A percentile compares a stretch with the other conserved stretches of the same genome.
Conservation (phyloP, 2,797 vertebrate genomes). For the Periparus ater region DNA sequence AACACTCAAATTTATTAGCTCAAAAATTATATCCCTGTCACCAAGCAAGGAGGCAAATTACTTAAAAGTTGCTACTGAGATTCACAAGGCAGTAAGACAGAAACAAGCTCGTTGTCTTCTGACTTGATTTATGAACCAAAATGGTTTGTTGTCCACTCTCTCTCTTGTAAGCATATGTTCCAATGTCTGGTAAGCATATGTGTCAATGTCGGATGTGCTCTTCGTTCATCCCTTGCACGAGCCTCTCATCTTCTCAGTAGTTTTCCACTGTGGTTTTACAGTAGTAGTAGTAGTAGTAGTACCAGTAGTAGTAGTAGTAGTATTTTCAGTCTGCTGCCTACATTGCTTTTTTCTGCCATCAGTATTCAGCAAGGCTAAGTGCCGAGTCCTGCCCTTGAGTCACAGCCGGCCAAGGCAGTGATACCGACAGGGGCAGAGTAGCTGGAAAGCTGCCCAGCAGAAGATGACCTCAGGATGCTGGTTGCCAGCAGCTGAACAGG, state of each 20-base stretch:
- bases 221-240: not conserved
- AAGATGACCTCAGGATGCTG: not conserved
- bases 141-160: not conserved
- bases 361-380: not conserved
- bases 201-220: not conserved
- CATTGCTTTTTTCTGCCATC: not conserved
- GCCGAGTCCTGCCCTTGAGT: not conserved
- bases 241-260: not conserved
- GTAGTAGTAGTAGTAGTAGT: not conserved
- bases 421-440: not conserved
- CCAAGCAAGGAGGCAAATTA: not conserved
- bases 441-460: not conserved
- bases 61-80: not conserved
- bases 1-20: not conserved
- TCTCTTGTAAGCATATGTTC: not conserved
- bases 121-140: not conserved
- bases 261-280: not conserved
- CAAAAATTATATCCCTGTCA: not conserved
- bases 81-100: not conserved
- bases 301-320: not conserved
- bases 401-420: not conserved
- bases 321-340: not conserved
- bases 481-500: not conserved
- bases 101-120: not conserved
- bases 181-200: fast-evolving